Conservation (phyloP, 1,140 invertebrate species). For the Melitaea cinxia region DNA sequence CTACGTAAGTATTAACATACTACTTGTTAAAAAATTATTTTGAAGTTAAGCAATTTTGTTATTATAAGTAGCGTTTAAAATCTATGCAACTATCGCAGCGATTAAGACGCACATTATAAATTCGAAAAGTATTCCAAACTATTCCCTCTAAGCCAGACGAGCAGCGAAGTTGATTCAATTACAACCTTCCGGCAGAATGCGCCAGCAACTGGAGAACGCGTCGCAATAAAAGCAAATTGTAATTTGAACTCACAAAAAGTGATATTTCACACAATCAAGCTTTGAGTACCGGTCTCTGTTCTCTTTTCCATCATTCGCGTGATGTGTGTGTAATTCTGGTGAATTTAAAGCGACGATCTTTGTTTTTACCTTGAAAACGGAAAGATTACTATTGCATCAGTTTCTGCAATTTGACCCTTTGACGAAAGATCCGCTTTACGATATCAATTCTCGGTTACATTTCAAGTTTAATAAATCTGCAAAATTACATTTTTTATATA, state of each 20-base stretch:
- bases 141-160: conserved; percentile 5
- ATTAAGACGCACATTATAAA: neutral
- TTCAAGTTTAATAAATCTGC: too few species aligned
- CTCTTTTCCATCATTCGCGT: neutral
- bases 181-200: conserved; percentile 27
- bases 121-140: conserved; percentile 6
- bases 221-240: conserved; percentile 32
- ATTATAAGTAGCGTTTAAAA: too few species aligned
- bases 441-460: too few species aligned
- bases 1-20: too few species aligned
- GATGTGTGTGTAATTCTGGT: neutral
- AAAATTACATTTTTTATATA: too few species aligned
- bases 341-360: neutral
- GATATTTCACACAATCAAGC: conserved; percentile 33
- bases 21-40: too few species aligned
- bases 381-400: too few species aligned
- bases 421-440: too few species aligned
- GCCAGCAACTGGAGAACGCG: conserved; percentile 14
- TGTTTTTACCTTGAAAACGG: too few species aligned
- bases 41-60: too few species aligned
- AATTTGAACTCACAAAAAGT: conserved; percentile 33
- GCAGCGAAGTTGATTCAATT: conserved; percentile 35
- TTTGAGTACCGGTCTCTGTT: neutral
- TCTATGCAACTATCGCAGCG: neutral
- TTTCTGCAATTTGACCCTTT: too few species aligned